phyloP scores from a whole-genome alignment of 2,888 invertebrate genomes.

The Meiosimyza decipiens region DNA sequence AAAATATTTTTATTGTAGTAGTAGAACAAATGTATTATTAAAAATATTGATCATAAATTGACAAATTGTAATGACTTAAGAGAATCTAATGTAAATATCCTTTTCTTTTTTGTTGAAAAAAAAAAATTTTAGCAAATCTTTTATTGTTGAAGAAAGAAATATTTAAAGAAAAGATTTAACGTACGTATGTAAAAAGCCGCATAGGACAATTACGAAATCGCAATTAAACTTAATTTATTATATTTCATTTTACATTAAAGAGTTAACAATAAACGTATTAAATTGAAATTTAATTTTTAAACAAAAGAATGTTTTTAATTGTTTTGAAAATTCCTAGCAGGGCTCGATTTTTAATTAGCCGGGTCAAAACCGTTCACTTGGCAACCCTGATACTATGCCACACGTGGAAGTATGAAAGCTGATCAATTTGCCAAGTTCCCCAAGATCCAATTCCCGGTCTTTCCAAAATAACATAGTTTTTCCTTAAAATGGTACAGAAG shows the following conservation, averaged over 20 bases:
- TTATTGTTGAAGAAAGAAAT: constrained; percentile 21
- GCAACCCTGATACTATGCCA: too few relatives aligned
- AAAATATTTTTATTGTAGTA: not conserved
- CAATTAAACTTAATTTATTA: constrained; percentile 27
- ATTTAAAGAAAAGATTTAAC: constrained; percentile 40
- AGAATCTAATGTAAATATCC: constrained; percentile 56
- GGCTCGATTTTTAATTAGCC: too few relatives aligned
- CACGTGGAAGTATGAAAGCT: too few relatives aligned
- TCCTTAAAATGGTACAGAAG: too few relatives aligned
- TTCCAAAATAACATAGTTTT: too few relatives aligned
- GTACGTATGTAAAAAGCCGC: constrained; percentile 43
- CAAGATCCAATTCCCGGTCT: too few relatives aligned
- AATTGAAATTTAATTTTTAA: not conserved
- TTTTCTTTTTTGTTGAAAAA: constrained; percentile 47
- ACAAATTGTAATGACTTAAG: constrained; percentile 31
- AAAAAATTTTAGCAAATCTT: constrained; percentile 22
- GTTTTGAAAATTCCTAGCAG: too few relatives aligned
- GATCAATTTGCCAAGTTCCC: too few relatives aligned
- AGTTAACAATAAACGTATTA: constrained; percentile 18
- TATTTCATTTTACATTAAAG: constrained; percentile 21
- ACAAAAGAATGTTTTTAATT: too few relatives aligned
- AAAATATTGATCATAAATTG: constrained; percentile 16
- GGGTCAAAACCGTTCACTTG: too few relatives aligned
- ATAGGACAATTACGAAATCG: constrained; percentile 46
- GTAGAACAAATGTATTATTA: constrained; percentile 32